Evolutionary conservation across 2,888 invertebrate species (phyloP).

Genomic region (Rugalucina vietnamica): DNA sequence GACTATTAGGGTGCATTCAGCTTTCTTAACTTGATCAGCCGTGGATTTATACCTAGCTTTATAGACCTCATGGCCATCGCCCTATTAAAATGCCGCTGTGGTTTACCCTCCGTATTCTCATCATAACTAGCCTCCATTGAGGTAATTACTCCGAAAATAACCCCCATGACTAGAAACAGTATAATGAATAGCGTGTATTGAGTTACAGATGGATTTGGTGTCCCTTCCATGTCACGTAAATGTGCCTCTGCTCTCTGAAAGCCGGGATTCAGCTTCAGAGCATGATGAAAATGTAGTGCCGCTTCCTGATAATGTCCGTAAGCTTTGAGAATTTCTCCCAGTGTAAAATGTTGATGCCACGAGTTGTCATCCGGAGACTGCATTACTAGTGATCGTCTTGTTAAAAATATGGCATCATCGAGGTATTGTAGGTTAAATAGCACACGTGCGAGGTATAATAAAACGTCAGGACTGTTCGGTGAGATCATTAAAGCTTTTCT

Average conservation of each 20-base stretch:
- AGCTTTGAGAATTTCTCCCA: slow-evolving; percentile 95
- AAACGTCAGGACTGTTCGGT: slow-evolving; percentile 93
- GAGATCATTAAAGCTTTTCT: slow-evolving; percentile 92
- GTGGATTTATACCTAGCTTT: slow-evolving; percentile 84
- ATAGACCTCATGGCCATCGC: slow-evolving; percentile 95
- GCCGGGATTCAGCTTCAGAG: slow-evolving; percentile 93
- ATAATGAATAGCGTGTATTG: slow-evolving; percentile 94
- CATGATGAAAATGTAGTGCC: slow-evolving; percentile 91
- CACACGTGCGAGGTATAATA: slow-evolving; percentile 93
- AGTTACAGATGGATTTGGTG: slow-evolving; percentile 92
- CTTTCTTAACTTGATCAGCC: slow-evolving; percentile 74
- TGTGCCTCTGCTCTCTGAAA: slow-evolving; percentile 92
- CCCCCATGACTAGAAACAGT: slow-evolving; percentile 91
- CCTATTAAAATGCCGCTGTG: slow-evolving; percentile 93
- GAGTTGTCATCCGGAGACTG: slow-evolving; percentile 93
- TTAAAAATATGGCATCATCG: slow-evolving; percentile 95
- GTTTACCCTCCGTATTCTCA: slow-evolving; percentile 85
- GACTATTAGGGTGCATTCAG: slow-evolving; percentile 58
- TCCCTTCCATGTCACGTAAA: slow-evolving; percentile 91
- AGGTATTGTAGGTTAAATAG: slow-evolving; percentile 93
- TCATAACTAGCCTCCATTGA: slow-evolving; percentile 87
- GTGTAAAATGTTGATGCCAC: slow-evolving; percentile 96
- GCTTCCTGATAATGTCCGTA: slow-evolving; percentile 96
- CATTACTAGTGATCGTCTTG: slow-evolving; percentile 92
- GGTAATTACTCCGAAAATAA: slow-evolving; percentile 92